Conservation (phyloP, 2,797 vertebrate species). For the Sphenopsis melanotis region DNA sequence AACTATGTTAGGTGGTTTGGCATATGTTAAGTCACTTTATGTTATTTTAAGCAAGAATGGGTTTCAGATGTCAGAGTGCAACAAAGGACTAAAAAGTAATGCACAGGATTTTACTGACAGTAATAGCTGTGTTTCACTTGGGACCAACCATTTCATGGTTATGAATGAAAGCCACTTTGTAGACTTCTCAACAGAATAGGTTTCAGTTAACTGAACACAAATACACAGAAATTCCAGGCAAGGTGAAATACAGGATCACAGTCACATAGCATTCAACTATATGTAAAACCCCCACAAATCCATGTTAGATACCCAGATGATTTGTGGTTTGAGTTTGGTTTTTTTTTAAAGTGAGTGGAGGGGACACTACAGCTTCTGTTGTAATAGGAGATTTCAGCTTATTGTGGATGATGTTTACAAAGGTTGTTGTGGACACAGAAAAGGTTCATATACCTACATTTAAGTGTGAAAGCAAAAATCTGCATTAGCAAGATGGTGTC, state of each 20-base stretch:
- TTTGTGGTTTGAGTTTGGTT: neutral
- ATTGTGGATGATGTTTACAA: neutral
- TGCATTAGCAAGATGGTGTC: neutral
- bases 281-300: neutral
- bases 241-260: neutral
- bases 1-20: neutral
- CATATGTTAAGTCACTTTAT: neutral
- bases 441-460: neutral
- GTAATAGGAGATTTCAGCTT: neutral
- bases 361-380: neutral
- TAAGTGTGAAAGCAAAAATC: neutral
- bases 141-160: neutral
- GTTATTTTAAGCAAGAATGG: neutral
- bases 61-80: neutral
- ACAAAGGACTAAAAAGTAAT: neutral
- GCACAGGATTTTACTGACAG: neutral
- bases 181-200: neutral
- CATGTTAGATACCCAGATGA: neutral
- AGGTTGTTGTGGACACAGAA: accelerated
- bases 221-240: neutral
- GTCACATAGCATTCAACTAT: neutral
- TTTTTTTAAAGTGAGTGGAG: neutral
- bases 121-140: neutral
- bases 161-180: neutral
- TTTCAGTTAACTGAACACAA: neutral